Percentiles rank a stretch among this genome's conserved stretches.
Evolutionary conservation across 2,888 invertebrate species (phyloP).

Genomic region (Drosophila setosimentum): DNA sequence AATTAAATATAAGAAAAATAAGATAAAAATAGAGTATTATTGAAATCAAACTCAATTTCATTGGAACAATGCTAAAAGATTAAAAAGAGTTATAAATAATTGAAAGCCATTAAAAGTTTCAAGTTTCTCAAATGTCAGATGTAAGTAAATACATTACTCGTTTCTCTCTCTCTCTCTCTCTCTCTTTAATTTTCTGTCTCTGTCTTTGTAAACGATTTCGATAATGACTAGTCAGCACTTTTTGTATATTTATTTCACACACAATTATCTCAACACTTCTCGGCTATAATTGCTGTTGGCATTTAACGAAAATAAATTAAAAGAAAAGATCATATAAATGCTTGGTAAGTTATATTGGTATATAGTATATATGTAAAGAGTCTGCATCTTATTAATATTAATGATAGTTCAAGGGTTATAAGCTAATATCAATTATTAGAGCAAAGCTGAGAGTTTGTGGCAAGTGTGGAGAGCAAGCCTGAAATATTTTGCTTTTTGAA

Average conservation of each 20-base stretch:
- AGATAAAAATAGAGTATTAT: neutral
- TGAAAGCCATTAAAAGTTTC: neutral
- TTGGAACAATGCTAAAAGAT: neutral
- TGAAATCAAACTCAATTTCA: neutral
- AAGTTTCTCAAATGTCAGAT: neutral
- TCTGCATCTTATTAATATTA: constrained; percentile 37
- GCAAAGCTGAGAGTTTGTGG: constrained; percentile 11
- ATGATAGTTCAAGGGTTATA: constrained; percentile 8
- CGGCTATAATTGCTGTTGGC: constrained; percentile 17
- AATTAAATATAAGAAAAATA: neutral
- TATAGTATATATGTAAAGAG: neutral
- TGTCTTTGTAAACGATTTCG: constrained; percentile 28
- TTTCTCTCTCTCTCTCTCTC: neutral
- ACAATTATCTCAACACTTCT: constrained; percentile 46
- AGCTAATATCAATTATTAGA: constrained; percentile 21
- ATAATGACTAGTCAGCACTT: constrained; percentile 21
- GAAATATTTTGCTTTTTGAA: neutral
- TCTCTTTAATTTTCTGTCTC: neutral
- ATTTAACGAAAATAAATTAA: constrained; percentile 1
- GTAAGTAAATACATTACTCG: neutral
- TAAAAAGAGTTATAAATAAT: neutral
- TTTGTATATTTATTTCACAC: constrained; percentile 34
- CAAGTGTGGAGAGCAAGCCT: neutral
- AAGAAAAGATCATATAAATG: neutral
- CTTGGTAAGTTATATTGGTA: neutral